These are phyloP conservation scores for Callionymus lyra DNA, from an alignment of 2,113 vertebrate genomes.

Conservation along the genomic window DNA sequence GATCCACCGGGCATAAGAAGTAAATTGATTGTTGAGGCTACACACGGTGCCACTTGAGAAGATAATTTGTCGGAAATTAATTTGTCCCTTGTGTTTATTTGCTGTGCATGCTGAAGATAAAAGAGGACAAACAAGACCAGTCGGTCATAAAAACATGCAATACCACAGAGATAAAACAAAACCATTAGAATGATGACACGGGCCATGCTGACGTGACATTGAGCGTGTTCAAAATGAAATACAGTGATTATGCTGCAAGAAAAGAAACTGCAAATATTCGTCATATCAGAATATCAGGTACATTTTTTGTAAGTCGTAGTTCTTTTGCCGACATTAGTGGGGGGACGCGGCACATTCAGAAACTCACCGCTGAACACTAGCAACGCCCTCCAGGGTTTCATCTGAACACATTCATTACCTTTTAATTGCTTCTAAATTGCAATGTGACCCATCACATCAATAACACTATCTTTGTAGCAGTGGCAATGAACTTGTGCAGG, in stretches of 20 bases:
- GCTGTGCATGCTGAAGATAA: conserved; percentile 36
- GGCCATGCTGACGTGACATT: too few species aligned
- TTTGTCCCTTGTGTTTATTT: conserved; percentile 39
- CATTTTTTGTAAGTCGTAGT: too few species aligned
- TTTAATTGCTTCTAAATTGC: conserved; percentile 92
- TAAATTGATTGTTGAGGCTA: conserved; percentile 60
- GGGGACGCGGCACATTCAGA: conserved; percentile 20
- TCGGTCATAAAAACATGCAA: too few species aligned
- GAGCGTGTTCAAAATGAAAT: too few species aligned
- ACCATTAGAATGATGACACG: too few species aligned
- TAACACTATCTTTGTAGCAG: conserved; percentile 66
- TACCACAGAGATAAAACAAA: too few species aligned
- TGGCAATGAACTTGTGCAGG: conserved; percentile 51
- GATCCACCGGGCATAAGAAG: conserved; percentile 5
- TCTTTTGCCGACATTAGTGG: too few species aligned
- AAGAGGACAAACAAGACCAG: conserved; percentile 23
- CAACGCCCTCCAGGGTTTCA: conserved; percentile 75
- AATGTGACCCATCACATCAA: conserved; percentile 77
- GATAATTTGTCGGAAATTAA: conserved; percentile 57
- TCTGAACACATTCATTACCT: conserved; percentile 81
- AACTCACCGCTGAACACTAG: conserved; percentile 61
- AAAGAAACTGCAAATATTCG: too few species aligned
- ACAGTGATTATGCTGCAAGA: too few species aligned
- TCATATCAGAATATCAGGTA: too few species aligned
- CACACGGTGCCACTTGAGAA: conserved; percentile 47